Conservation (phyloP, 2,888 invertebrate genomes). For the Eupithecia inturbata region DNA sequence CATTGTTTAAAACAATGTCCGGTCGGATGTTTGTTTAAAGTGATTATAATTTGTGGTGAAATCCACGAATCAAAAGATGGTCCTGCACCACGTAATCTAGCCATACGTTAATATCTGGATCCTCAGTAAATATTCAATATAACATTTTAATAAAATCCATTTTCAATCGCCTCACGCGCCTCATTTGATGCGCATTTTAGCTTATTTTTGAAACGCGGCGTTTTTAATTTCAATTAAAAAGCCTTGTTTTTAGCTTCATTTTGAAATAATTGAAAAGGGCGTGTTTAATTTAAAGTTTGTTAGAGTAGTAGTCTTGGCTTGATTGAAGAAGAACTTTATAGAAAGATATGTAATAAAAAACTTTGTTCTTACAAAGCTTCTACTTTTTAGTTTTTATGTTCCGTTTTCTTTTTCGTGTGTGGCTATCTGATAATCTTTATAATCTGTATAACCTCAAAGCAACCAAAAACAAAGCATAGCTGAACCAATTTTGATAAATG, state of each 20-base stretch:
- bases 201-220: not conserved
- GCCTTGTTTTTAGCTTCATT: constrained; percentile 24
- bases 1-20: not conserved
- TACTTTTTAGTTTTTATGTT: no score
- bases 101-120: not conserved
- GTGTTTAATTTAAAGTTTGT: constrained; percentile 28
- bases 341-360: no score
- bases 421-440: not conserved
- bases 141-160: constrained; percentile 35
- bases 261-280: constrained; percentile 32
- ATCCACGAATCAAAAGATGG: not conserved
- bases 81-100: not conserved
- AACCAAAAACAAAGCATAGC: no score
- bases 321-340: no score
- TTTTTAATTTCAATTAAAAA: constrained; percentile 10
- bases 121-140: constrained; percentile 53
- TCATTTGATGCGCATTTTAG: constrained; percentile 21
- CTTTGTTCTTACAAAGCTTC: no score
- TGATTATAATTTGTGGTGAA: not conserved
- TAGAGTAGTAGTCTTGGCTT: constrained; percentile 17
- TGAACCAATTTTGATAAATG: no score
- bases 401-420: not conserved
- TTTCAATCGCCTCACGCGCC: constrained; percentile 33
- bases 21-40: not conserved
- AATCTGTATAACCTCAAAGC: no score